Conservation (phyloP, 2,888 invertebrate species). For the Perizoma flavofasciatum region DNA sequence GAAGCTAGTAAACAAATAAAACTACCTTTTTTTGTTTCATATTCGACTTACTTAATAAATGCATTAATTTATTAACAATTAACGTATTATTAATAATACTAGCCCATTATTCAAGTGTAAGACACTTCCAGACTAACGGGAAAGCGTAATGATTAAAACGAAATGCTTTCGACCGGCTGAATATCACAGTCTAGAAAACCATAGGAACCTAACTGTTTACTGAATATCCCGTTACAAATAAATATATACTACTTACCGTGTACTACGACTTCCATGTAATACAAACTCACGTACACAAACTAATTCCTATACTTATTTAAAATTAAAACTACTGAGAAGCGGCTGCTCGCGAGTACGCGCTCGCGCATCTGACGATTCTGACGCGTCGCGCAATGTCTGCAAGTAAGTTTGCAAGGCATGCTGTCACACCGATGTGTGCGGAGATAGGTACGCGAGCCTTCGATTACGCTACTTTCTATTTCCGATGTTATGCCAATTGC, state of each 20-base stretch:
- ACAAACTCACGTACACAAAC: slow-evolving; percentile 37
- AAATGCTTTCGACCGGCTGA: slow-evolving; percentile 14
- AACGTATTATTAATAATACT: too few species aligned
- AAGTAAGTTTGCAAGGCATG: slow-evolving; percentile 57
- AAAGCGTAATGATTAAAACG: slow-evolving; percentile 11
- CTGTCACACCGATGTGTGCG: slow-evolving; percentile 55
- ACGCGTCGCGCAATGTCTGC: slow-evolving; percentile 38
- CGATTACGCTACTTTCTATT: too few species aligned
- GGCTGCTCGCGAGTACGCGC: slow-evolving; percentile 52
- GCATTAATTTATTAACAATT: too few species aligned
- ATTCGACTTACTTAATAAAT: too few species aligned
- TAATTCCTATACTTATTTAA: slow-evolving; percentile 45
- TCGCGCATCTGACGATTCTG: slow-evolving; percentile 59
- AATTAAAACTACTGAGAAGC: slow-evolving; percentile 46
- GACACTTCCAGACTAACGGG: slow-evolving; percentile 3
- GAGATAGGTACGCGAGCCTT: too few species aligned
- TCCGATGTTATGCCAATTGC: too few species aligned
- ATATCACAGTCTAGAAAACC: not conserved
- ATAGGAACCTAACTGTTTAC: slow-evolving; percentile 3
- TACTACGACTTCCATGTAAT: slow-evolving; percentile 50
- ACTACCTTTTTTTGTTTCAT: too few species aligned
- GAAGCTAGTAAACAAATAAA: too few species aligned
- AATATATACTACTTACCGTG: slow-evolving; percentile 57
- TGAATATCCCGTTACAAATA: slow-evolving; percentile 35
- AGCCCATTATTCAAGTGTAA: too few species aligned